phyloP scores from a whole-genome alignment of 2,113 vertebrate species.

The Pogona vitticeps region DNA sequence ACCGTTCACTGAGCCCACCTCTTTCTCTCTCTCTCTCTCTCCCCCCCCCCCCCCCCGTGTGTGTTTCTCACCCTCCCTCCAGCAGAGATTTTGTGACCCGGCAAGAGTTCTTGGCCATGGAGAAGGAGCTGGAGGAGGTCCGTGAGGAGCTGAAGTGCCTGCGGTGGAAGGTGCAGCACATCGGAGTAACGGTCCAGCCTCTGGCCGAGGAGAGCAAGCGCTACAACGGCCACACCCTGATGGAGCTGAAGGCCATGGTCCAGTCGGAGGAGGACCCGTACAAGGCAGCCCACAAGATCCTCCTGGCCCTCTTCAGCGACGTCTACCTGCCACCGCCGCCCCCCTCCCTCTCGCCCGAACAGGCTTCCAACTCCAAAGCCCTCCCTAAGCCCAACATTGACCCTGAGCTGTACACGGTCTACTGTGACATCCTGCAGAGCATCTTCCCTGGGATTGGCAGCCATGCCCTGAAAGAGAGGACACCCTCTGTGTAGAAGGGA shows the following conservation, averaged over 20 bases:
- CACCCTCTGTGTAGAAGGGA: not conserved
- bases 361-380: conserved; percentile 51
- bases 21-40: too few relatives aligned
- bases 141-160: conserved; percentile 67
- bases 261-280: conserved; percentile 63
- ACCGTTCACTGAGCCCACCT: too few relatives aligned
- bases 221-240: conserved; percentile 64
- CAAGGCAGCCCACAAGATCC: conserved; percentile 67
- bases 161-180: conserved; percentile 64
- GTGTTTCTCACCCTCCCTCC: conserved; percentile 35
- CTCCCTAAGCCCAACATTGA: conserved; percentile 58
- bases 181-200: conserved; percentile 59
- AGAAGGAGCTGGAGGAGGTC: conserved; percentile 60
- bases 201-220: conserved; percentile 60
- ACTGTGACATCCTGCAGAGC: conserved; percentile 63
- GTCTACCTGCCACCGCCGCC: conserved; percentile 25
- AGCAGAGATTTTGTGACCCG: conserved; percentile 62
- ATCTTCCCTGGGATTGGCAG: conserved; percentile 62
- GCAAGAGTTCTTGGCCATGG: conserved; percentile 66
- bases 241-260: conserved; percentile 68
- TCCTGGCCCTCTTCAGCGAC: conserved; percentile 54
- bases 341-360: not conserved
- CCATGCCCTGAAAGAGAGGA: conserved; percentile 46
- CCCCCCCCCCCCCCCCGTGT: not conserved
- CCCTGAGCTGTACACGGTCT: conserved; percentile 62